Conservation (phyloP, 2,888 invertebrate species). For the Apodemia mormo region DNA sequence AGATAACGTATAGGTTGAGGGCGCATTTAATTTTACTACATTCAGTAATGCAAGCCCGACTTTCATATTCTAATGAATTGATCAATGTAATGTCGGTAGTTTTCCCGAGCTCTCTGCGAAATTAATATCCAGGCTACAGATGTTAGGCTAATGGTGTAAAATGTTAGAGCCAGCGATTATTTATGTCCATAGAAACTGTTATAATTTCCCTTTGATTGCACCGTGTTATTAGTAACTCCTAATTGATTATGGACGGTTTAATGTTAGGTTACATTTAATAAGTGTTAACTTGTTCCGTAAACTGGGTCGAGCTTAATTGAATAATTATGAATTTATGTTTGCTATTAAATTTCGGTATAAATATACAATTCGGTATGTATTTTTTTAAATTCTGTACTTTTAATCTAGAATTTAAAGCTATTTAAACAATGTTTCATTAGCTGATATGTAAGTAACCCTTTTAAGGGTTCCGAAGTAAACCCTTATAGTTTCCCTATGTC, state of each 20-base stretch:
- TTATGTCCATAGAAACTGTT: conserved; percentile 5
- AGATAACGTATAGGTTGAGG: background rate
- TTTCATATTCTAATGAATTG: conserved; percentile 10
- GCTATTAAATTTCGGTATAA: too few species aligned
- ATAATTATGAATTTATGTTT: background rate
- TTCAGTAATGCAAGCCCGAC: conserved; percentile 2
- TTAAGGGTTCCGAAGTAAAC: too few species aligned
- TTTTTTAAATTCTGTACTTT: too few species aligned
- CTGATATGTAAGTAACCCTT: too few species aligned
- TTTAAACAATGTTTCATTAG: too few species aligned
- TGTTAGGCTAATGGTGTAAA: conserved; percentile 17
- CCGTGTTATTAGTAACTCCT: conserved; percentile 5
- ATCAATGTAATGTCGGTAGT: conserved; percentile 16
- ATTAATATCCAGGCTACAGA: conserved; percentile 16
- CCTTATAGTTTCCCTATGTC: too few species aligned
- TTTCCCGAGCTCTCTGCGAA: conserved; percentile 5
- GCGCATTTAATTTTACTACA: conserved; percentile 1
- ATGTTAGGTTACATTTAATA: background rate
- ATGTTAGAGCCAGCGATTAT: conserved; percentile 9
- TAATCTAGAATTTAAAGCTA: too few species aligned
- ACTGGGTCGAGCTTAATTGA: background rate
- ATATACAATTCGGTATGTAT: too few species aligned
- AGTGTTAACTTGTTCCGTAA: background rate
- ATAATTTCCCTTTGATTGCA: background rate
- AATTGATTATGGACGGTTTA: conserved; percentile 10